Evolutionary conservation across 2,797 vertebrate genomes (phyloP).

Genomic region (Sebastes minor): DNA sequence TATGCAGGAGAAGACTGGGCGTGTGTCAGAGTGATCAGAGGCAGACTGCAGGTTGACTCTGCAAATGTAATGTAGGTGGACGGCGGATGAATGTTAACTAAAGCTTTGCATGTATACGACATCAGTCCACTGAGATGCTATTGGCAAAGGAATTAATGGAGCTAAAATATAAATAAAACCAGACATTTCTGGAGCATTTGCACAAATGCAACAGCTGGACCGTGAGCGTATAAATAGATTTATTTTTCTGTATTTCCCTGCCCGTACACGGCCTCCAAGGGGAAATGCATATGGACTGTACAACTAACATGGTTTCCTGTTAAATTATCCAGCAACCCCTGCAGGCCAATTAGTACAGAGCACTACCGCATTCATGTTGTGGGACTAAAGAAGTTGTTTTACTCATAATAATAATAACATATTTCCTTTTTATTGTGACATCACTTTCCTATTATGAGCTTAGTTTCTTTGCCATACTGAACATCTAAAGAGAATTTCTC

Average conservation of each 20-base stretch:
- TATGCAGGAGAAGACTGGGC: not conserved
- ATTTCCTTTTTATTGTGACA: not conserved
- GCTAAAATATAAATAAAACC: not conserved
- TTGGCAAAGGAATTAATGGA: too few relatives aligned
- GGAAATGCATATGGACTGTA: not conserved
- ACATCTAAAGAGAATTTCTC: not conserved
- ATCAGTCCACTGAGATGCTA: not conserved
- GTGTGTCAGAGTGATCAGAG: not conserved
- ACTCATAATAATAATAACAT: not conserved
- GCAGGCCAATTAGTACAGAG: constrained; percentile 42
- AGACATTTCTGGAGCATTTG: not conserved
- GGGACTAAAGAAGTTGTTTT: constrained; percentile 25
- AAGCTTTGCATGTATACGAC: not conserved
- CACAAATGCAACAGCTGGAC: not conserved
- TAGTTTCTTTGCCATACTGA: not conserved
- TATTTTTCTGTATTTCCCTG: not conserved
- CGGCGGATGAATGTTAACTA: not conserved
- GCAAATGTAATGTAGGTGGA: not conserved
- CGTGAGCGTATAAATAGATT: not conserved
- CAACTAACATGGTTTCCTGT: constrained; percentile 4
- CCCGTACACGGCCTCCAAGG: not conserved
- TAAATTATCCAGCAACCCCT: constrained; percentile 25
- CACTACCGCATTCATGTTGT: constrained; percentile 1
- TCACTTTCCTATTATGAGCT: not conserved
- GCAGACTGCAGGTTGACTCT: not conserved